These are phyloP conservation scores for Semnornis frantzii DNA, from an alignment of 2,113 vertebrate genomes.

Conservation along the genomic window DNA sequence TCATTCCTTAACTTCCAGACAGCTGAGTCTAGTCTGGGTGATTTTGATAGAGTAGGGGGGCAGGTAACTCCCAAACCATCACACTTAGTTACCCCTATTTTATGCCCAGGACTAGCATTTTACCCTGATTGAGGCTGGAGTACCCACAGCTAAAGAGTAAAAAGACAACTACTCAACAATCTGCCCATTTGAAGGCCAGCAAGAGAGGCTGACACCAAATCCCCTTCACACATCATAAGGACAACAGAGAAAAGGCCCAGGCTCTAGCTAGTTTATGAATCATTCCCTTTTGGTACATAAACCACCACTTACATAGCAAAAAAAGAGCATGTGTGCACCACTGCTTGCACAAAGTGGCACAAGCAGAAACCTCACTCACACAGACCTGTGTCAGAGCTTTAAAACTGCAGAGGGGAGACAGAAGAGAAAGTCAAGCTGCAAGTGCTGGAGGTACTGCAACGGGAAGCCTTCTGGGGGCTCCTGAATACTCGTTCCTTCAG, in stretches of 20 bases:
- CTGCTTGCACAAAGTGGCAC: neutral
- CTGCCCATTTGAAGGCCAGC: neutral
- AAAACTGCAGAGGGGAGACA: neutral
- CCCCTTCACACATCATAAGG: neutral
- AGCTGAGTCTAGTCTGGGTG: no score
- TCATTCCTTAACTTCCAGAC: no score
- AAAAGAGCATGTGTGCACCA: neutral
- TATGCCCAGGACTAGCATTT: neutral
- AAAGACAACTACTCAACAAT: neutral
- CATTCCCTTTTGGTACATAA: constrained; percentile 35
- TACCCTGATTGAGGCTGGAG: neutral
- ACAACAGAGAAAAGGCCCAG: neutral
- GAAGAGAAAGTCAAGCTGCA: neutral
- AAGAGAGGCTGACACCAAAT: neutral
- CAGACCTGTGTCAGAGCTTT: neutral
- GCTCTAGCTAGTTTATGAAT: constrained; percentile 30
- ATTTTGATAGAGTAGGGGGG: no score
- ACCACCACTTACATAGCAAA: neutral
- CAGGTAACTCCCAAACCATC: no score
- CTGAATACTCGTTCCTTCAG: rapidly evolving
- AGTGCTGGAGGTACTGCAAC: neutral
- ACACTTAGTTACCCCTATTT: neutral
- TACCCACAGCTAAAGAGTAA: neutral
- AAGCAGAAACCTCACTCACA: neutral
- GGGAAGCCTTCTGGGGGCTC: neutral